Conservation (phyloP, 1,140 invertebrate genomes). For the Heliothis subflexa region DNA sequence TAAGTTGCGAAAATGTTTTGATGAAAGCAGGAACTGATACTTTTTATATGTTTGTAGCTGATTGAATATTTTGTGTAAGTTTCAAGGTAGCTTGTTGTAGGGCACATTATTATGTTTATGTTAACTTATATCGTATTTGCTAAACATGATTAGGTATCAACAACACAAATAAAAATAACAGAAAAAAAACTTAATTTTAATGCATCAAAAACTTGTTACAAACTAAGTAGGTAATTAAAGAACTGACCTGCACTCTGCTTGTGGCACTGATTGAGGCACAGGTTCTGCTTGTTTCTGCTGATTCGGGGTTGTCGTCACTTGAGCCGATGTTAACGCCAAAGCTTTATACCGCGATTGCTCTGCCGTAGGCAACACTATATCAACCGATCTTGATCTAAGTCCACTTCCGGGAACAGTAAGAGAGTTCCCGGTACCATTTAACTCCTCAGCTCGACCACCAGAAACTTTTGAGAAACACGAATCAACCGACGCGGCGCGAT, state of each 20-base stretch:
- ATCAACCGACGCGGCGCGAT: slow-evolving; percentile 94
- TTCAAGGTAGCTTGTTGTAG: no score
- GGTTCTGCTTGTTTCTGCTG: slow-evolving; percentile 58
- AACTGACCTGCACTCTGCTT: slow-evolving; percentile 75
- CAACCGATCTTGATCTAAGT: slow-evolving; percentile 94
- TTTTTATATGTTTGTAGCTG: not conserved
- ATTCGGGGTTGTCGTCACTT: slow-evolving; percentile 69
- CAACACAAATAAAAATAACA: slow-evolving; percentile 5
- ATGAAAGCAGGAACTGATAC: slow-evolving; percentile 2
- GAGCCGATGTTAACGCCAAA: slow-evolving; percentile 87
- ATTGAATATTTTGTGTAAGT: not conserved
- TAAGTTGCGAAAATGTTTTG: not conserved
- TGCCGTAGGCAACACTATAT: slow-evolving; percentile 95
- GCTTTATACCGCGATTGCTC: slow-evolving; percentile 94
- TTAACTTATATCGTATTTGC: no score
- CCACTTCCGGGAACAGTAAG: slow-evolving; percentile 89
- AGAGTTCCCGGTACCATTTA: slow-evolving; percentile 87
- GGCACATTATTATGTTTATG: no score
- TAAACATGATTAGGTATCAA: not conserved
- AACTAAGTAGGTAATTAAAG: not conserved
- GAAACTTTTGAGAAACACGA: slow-evolving; percentile 92
- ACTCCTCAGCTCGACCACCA: slow-evolving; percentile 89
- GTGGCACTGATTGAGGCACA: slow-evolving; percentile 53
- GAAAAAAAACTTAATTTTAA: not conserved
- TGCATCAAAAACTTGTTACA: not conserved